Conservation (phyloP, 2,888 invertebrate species). For the Mythimna albipuncta region DNA sequence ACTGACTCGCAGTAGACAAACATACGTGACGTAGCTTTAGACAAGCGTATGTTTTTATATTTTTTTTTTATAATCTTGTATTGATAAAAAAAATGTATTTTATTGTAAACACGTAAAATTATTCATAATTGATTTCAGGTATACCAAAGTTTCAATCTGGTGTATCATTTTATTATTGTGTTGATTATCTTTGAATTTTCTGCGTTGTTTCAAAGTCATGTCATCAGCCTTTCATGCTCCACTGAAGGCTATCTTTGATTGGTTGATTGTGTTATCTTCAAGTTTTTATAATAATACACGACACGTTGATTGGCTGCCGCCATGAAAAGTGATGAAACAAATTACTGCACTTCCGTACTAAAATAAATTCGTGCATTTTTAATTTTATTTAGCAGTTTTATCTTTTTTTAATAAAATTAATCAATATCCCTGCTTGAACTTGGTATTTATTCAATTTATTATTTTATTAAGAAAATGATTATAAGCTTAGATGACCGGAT, state of each 20-base stretch:
- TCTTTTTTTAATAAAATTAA: background rate
- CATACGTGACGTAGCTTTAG: conserved; percentile 82
- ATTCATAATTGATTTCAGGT: background rate
- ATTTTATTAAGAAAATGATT: too few species aligned
- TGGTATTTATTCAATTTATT: background rate
- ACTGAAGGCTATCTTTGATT: conserved; percentile 81
- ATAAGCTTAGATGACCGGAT: background rate
- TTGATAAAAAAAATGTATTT: background rate
- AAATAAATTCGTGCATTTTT: background rate
- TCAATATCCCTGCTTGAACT: background rate
- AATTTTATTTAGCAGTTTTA: background rate
- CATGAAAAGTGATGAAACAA: conserved; percentile 85
- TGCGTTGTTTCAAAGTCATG: conserved; percentile 77
- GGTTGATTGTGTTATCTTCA: conserved; percentile 80
- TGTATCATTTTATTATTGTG: background rate
- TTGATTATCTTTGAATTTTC: conserved; percentile 19
- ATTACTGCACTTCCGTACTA: conserved; percentile 85
- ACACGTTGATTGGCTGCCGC: conserved; percentile 83
- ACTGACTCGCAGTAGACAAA: conserved; percentile 88
- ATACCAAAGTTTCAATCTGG: background rate
- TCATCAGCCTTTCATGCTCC: conserved; percentile 81
- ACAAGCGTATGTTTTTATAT: conserved; percentile 66
- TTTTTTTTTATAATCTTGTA: background rate
- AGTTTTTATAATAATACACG: conserved; percentile 79
- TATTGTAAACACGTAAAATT: background rate